phyloP scores from a whole-genome alignment of 2,113 vertebrate species.

The Python bivittatus region DNA sequence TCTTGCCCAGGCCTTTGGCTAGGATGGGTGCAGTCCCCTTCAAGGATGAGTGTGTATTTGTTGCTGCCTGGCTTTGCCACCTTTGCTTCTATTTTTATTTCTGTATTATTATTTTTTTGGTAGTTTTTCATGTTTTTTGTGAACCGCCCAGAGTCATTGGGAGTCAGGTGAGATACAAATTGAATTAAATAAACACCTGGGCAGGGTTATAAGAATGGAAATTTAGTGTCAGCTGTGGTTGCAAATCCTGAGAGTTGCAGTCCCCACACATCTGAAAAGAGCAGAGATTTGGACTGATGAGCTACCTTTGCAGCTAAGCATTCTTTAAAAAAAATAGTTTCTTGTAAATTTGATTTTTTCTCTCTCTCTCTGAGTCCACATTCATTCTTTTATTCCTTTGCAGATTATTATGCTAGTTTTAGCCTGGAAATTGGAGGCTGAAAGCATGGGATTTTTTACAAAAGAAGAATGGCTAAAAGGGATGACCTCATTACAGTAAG shows the following conservation, averaged over 20 bases:
- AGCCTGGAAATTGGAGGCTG: conserved; percentile 96
- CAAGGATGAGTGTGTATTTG: background rate
- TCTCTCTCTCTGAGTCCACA: conserved; percentile 52
- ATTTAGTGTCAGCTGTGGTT: background rate
- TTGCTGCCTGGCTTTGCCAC: background rate
- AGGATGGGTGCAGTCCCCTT: background rate
- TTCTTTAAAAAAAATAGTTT: conserved; percentile 18
- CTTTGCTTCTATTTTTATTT: background rate
- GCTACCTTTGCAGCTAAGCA: background rate
- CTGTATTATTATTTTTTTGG: background rate
- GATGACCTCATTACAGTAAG: conserved; percentile 97
- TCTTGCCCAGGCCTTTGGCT: background rate
- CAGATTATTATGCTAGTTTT: conserved; percentile 98
- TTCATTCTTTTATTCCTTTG: conserved; percentile 51
- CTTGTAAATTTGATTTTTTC: conserved; percentile 35
- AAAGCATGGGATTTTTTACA: conserved; percentile 97
- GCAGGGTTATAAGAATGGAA: background rate
- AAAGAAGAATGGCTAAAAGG: conserved; percentile 98
- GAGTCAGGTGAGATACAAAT: background rate
- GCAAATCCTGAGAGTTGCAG: background rate
- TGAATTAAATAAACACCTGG: background rate
- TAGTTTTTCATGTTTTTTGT: background rate
- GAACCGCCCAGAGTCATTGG: background rate
- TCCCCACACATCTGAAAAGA: background rate
- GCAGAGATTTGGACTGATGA: background rate